Evolutionary conservation across 2,797 vertebrate genomes (phyloP).

Genomic region (Serranus cabrilla): DNA sequence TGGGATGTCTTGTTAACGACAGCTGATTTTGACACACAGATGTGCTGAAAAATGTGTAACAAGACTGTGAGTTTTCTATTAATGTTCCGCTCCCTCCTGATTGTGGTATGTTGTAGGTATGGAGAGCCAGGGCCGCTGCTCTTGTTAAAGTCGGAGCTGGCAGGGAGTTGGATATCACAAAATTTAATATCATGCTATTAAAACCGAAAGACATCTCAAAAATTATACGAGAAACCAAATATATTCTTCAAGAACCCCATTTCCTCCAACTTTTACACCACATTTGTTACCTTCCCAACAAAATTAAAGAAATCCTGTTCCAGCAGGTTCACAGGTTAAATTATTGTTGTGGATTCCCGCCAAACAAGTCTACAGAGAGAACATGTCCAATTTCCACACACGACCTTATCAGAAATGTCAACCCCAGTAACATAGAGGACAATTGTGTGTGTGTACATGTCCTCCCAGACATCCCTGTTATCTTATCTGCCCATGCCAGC

Average conservation of each 20-base stretch:
- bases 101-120: conserved; percentile 44
- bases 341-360: conserved; percentile 44
- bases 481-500: conserved; percentile 80
- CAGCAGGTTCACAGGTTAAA: conserved; percentile 60
- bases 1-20: conserved; percentile 32
- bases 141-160: conserved; percentile 71
- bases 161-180: conserved; percentile 63
- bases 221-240: conserved; percentile 69
- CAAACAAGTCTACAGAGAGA: conserved; percentile 61
- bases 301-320: conserved; percentile 67
- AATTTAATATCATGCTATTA: conserved; percentile 66
- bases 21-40: conserved; percentile 51
- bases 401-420: conserved; percentile 61
- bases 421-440: conserved; percentile 31
- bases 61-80: conserved; percentile 43
- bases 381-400: conserved; percentile 57
- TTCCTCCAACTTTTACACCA: conserved; percentile 69
- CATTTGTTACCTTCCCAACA: conserved; percentile 60
- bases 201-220: conserved; percentile 70
- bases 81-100: conserved; percentile 36
- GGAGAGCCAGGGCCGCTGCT: conserved; percentile 37
- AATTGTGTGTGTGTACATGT: conserved; percentile 31
- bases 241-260: conserved; percentile 40
- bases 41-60: conserved; percentile 28
- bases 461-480: conserved; percentile 53